Evolutionary conservation across 2,797 vertebrate genomes (phyloP).

Genomic region (Alfaro cultratus): DNA sequence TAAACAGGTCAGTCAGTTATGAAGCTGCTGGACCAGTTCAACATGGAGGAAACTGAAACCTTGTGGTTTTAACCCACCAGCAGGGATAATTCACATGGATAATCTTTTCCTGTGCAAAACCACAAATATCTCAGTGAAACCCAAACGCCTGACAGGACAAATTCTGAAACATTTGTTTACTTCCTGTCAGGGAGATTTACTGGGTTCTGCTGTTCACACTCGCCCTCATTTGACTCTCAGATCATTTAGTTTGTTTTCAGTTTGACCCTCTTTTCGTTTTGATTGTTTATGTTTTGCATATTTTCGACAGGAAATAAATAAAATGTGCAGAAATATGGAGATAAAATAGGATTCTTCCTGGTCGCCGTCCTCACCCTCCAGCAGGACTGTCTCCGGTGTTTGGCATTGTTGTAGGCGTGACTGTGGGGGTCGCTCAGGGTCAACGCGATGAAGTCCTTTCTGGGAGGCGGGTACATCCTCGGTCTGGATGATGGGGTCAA

Average conservation of each 20-base stretch:
- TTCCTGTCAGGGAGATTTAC: too few species aligned
- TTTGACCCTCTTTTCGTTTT: not conserved
- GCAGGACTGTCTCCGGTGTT: constrained; percentile 89
- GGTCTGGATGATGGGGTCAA: constrained; percentile 25
- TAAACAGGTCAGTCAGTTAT: not conserved
- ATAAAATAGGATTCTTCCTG: not conserved
- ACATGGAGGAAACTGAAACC: not conserved
- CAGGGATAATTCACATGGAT: too few species aligned
- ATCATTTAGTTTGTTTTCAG: not conserved
- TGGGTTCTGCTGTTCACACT: not conserved
- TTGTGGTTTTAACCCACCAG: not conserved
- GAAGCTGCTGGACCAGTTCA: not conserved
- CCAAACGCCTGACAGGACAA: not conserved
- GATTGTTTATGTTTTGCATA: not conserved
- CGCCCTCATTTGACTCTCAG: not conserved
- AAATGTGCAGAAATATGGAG: not conserved
- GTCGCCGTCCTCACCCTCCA: constrained; percentile 86
- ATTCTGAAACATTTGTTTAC: not conserved
- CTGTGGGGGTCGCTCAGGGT: constrained; percentile 83
- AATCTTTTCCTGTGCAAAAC: too few species aligned
- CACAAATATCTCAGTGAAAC: too few species aligned
- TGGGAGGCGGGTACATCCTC: constrained; percentile 86
- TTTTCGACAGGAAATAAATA: not conserved
- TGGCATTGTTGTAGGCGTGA: constrained; percentile 85
- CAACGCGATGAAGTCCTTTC: constrained; percentile 92